Percentiles rank a stretch among this genome's conserved stretches.
Evolutionary conservation across 2,113 vertebrate genomes (phyloP).

Genomic region (Ictidomys tridecemlineatus): DNA sequence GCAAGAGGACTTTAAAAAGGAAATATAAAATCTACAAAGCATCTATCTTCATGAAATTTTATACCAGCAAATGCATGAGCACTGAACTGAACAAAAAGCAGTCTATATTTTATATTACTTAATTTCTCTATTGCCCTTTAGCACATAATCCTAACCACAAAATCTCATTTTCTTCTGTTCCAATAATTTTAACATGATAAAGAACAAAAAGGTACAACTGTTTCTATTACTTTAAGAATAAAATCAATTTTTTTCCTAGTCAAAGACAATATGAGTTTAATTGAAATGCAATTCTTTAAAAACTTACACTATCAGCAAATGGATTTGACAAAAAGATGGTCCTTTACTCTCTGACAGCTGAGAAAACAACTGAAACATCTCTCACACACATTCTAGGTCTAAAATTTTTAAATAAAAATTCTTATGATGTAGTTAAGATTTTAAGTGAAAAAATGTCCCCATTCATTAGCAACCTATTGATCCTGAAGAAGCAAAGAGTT

Average conservation of each 20-base stretch:
- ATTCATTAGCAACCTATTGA: not conserved
- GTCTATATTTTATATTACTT: constrained; percentile 63
- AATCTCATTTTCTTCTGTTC: constrained; percentile 53
- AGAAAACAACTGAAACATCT: not conserved
- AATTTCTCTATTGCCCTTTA: constrained; percentile 32
- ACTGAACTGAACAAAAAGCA: constrained; percentile 39
- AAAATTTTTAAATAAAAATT: not conserved
- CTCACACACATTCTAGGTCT: not conserved
- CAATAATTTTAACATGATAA: constrained; percentile 54
- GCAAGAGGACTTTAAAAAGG: constrained; percentile 20
- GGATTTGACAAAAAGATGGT: not conserved
- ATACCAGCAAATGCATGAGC: constrained; percentile 47
- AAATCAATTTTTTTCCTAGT: constrained; percentile 39
- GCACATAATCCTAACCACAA: not conserved
- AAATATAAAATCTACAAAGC: constrained; percentile 64
- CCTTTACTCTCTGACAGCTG: not conserved
- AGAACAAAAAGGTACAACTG: constrained; percentile 54
- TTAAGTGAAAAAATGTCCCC: not conserved
- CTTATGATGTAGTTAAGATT: not conserved
- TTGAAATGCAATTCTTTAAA: constrained; percentile 49
- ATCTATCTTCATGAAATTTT: constrained; percentile 66
- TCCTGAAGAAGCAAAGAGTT: not conserved
- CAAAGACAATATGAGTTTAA: constrained; percentile 54
- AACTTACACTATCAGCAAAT: not conserved
- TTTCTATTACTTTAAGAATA: constrained; percentile 59